A percentile compares a stretch with the other conserved stretches of the same genome.
Evolutionary conservation across 2,888 invertebrate genomes (phyloP).

Genomic region (Sepioteuthis lessoniana): DNA sequence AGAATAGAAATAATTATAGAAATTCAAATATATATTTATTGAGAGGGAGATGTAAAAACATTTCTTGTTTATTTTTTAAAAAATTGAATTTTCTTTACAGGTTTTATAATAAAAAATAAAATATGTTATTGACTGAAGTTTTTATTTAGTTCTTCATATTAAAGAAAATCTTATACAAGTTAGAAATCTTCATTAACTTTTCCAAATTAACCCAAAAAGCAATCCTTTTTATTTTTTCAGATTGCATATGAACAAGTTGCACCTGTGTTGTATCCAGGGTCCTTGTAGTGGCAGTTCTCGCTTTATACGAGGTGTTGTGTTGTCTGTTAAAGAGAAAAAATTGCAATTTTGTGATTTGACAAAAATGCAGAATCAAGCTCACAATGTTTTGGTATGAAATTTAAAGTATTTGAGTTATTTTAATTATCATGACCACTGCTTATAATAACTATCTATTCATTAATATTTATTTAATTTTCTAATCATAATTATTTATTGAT

Average conservation of each 20-base stretch:
- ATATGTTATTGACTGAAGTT: too few species aligned
- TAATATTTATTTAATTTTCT: too few species aligned
- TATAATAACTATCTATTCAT: too few species aligned
- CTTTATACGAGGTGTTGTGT: neutral
- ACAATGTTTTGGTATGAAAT: slow-evolving; percentile 39
- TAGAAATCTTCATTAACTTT: neutral
- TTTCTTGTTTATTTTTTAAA: too few species aligned
- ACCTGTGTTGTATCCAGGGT: slow-evolving; percentile 35
- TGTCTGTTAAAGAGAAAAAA: neutral
- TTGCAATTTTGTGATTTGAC: neutral
- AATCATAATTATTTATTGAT: too few species aligned
- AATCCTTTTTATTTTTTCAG: neutral
- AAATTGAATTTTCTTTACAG: too few species aligned
- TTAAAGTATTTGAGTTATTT: neutral
- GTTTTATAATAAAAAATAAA: too few species aligned
- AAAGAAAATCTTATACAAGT: neutral
- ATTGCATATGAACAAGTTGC: neutral
- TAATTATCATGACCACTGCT: too few species aligned
- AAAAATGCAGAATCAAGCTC: neutral
- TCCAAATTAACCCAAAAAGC: neutral
- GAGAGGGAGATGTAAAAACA: too few species aligned
- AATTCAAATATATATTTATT: too few species aligned
- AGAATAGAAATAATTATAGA: too few species aligned
- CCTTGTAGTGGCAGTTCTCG: neutral
- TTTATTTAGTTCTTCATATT: too few species aligned